These are phyloP conservation scores for Ganaspis sp. DNA, from an alignment of 1,140 invertebrate species.

Conservation along the genomic window DNA sequence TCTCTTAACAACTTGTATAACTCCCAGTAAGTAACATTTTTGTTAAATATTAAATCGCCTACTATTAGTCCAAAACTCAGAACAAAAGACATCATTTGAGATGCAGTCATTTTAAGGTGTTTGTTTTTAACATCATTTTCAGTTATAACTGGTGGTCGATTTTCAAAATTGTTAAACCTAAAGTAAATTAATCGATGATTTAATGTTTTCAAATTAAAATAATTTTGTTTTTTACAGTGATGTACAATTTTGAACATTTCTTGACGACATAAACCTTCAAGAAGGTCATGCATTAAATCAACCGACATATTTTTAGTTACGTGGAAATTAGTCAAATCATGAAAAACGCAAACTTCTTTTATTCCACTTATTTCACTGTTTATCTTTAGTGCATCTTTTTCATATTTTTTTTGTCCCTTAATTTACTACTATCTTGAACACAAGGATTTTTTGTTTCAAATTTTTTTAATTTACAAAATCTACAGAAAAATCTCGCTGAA, in stretches of 20 bases:
- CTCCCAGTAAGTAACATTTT: neutral
- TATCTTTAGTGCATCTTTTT: neutral
- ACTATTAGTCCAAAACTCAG: neutral
- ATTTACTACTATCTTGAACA: neutral
- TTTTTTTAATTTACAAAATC: slow-evolving; percentile 46
- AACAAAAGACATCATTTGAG: neutral
- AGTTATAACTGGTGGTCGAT: neutral
- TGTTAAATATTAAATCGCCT: neutral
- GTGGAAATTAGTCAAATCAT: neutral
- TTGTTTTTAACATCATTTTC: neutral
- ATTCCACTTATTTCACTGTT: neutral
- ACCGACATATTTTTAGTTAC: neutral
- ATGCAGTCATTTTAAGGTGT: neutral
- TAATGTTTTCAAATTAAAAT: neutral
- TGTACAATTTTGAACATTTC: neutral
- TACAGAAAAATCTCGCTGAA: slow-evolving; percentile 45
- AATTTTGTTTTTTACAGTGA: neutral
- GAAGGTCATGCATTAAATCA: neutral
- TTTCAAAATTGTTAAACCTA: neutral
- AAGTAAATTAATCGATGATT: too few relatives aligned
- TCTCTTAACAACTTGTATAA: neutral
- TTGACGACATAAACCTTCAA: neutral
- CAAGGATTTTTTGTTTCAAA: neutral
- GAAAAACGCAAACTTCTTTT: neutral
- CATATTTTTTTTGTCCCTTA: neutral